These are phyloP conservation scores for Sebastes glaucus DNA, from an alignment of 2,797 vertebrate genomes.

Conservation along the genomic window DNA sequence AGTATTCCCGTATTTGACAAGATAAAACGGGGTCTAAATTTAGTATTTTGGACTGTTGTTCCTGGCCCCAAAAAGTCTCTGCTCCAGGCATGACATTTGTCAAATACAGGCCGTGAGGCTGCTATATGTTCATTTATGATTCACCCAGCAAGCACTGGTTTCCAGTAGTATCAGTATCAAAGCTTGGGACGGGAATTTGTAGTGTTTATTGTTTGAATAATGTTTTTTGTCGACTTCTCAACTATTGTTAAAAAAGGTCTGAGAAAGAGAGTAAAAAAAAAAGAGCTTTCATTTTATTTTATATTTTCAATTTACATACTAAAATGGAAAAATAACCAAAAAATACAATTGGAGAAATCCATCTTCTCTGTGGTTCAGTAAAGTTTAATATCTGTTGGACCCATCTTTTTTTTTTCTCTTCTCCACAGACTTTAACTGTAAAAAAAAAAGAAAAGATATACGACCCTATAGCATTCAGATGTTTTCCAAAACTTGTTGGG, in stretches of 20 bases:
- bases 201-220: background rate
- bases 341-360: background rate
- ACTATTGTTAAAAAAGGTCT: background rate
- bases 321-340: background rate
- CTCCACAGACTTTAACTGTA: background rate
- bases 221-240: background rate
- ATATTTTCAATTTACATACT: background rate
- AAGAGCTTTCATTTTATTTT: background rate
- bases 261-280: too few species aligned
- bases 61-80: background rate
- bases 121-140: background rate
- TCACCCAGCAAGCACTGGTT: too few species aligned
- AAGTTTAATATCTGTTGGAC: background rate
- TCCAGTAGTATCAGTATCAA: too few species aligned
- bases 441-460: background rate
- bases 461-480: conserved; percentile 24
- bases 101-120: fast-evolving
- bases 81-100: background rate
- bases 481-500: conserved; percentile 38
- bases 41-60: background rate
- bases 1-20: background rate
- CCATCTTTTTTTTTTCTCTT: background rate
- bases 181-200: background rate
- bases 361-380: background rate
- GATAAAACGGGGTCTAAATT: background rate